These are phyloP conservation scores for Megathymus violae DNA, from an alignment of 1,140 invertebrate species.

Conservation along the genomic window DNA sequence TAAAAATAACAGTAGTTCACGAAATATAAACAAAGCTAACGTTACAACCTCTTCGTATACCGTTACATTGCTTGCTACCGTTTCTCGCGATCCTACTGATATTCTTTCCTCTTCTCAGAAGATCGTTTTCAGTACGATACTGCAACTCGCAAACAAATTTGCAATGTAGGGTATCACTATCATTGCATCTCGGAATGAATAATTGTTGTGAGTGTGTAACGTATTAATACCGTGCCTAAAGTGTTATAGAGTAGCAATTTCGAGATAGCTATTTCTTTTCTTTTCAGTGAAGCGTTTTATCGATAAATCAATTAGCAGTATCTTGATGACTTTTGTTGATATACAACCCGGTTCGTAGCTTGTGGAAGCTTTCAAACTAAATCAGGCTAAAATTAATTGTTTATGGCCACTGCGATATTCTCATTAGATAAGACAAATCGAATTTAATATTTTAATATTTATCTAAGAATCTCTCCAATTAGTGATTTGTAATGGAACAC, in stretches of 20 bases:
- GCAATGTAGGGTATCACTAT: constrained; percentile 33
- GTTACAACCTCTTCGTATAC: constrained; percentile 44
- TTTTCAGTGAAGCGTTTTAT: constrained; percentile 20
- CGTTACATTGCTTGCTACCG: constrained; percentile 59
- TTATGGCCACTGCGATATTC: constrained; percentile 14
- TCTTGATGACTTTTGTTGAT: constrained; percentile 33
- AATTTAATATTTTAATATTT: constrained; percentile 4
- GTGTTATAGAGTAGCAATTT: constrained; percentile 14
- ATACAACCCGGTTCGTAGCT: constrained; percentile 11
- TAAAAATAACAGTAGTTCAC: constrained; percentile 58
- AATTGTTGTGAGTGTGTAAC: constrained; percentile 23
- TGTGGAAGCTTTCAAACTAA: constrained; percentile 25
- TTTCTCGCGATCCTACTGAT: constrained; percentile 52
- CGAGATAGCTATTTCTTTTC: constrained; percentile 23
- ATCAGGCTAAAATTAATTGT: constrained; percentile 28
- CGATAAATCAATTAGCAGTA: constrained; percentile 28
- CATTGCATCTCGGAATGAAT: constrained; percentile 31
- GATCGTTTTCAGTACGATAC: constrained; percentile 32
- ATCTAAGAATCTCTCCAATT: background rate
- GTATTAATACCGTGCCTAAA: constrained; percentile 12
- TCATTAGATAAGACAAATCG: constrained; percentile 16
- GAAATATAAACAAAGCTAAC: constrained; percentile 66
- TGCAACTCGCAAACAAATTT: constrained; percentile 27
- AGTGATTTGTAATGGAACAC: too few relatives aligned
- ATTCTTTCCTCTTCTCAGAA: constrained; percentile 37